Evolutionary conservation across 2,113 vertebrate species (phyloP).

Genomic region (Pampusana beccarii): DNA sequence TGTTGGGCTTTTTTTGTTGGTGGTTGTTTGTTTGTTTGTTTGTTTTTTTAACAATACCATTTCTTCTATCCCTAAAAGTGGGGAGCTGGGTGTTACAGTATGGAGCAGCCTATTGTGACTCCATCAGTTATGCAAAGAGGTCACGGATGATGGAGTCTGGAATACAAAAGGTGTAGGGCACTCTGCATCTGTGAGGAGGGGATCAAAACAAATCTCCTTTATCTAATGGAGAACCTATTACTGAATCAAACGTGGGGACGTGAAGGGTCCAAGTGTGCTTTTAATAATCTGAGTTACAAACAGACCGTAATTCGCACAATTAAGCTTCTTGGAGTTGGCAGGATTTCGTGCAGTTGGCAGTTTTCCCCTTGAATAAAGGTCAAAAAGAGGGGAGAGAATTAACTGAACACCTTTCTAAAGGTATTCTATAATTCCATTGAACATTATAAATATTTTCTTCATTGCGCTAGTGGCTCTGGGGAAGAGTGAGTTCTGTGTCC

Average conservation of each 20-base stretch:
- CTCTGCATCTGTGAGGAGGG: background rate
- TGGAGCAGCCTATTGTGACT: background rate
- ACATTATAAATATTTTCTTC: background rate
- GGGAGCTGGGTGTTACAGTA: background rate
- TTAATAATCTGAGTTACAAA: constrained; percentile 72
- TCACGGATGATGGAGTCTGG: background rate
- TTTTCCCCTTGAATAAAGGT: constrained; percentile 63
- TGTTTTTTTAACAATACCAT: background rate
- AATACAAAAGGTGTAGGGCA: constrained; percentile 36
- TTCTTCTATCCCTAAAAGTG: background rate
- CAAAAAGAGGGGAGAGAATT: constrained; percentile 34
- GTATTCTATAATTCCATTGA: background rate
- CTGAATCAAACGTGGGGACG: background rate
- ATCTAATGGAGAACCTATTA: constrained; percentile 51
- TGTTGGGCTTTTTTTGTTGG: background rate
- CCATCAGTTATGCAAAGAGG: background rate
- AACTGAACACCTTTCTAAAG: constrained; percentile 19
- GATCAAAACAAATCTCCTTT: constrained; percentile 60
- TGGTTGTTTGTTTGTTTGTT: no score
- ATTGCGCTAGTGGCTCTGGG: background rate
- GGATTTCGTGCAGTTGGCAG: constrained; percentile 57
- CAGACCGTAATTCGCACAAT: constrained; percentile 64
- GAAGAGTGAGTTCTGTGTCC: background rate
- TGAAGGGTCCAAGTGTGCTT: constrained; percentile 55
- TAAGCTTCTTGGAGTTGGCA: constrained; percentile 66